Base-by-base conservation (phyloP, 2,888 invertebrate species). In the Drosophila macrospina region DNA sequence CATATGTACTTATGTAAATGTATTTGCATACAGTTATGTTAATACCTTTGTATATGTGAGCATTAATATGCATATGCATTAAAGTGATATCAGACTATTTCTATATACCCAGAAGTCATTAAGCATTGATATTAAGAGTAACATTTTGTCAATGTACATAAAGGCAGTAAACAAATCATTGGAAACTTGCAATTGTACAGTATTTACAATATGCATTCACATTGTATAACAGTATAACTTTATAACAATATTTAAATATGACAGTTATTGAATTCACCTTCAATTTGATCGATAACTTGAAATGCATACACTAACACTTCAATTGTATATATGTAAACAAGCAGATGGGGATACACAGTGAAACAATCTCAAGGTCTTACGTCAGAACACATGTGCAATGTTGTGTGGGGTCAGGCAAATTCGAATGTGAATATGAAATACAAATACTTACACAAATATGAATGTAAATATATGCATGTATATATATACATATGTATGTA, bases 331-430 rank as follows among this genome's bases (percentile, higher is more conserved):
- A 50, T 30, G 45, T 63, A 60, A 30, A 52, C 6, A 42, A 16
- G 44, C 41, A 13, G 28, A 41, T 34, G 30, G 34, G 11, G 41
- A 36, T 32, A 34, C 36, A 52, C 36, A 55, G 52, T 44, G 59
- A 50, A 73, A 67, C 69, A 69, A 64, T 74, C 68, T 73, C 85
- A 83, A 83, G 82, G 82, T 74, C 79, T 76, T 65, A 63, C 65
- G 73, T 67, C 76, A 76, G 76, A 72, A 65, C 77, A 65, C 77
- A 70, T 59, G 50, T 60, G 68, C 68, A 69, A 75, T 85, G 83
- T 83, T 83, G 86, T 82, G 82, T 79, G 82, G 82, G 86, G 82
- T 83, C 82, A 85, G 86, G 74, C 86, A 72, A 73, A 78, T 65
- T 57, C 68, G 55, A 73, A 56, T 48, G 60, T 28, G 34, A 65